These are phyloP conservation scores for Talpa occidentalis DNA, from an alignment of 2,113 vertebrate genomes.

Conservation along the genomic window DNA sequence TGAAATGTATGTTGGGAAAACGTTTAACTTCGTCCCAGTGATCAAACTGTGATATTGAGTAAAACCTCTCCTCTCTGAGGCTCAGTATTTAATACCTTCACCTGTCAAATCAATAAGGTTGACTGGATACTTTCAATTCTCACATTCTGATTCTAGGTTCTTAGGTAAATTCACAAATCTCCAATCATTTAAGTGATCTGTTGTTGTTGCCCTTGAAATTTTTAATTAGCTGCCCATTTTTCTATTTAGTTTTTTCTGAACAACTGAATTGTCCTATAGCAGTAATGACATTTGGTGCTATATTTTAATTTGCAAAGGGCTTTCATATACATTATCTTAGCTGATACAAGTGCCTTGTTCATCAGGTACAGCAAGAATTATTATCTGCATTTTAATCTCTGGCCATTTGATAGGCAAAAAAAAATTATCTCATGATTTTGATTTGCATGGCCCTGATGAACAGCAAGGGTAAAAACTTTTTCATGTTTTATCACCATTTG, in stretches of 20 bases:
- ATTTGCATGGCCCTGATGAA: slow-evolving; percentile 52
- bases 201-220: background rate
- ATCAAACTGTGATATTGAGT: background rate
- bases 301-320: slow-evolving; percentile 5
- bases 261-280: background rate
- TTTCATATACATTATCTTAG: slow-evolving; percentile 55
- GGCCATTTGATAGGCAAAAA: slow-evolving; percentile 55
- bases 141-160: background rate
- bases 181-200: background rate
- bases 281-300: slow-evolving; percentile 1
- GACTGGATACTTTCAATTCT: background rate
- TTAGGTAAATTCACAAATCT: slow-evolving; percentile 21
- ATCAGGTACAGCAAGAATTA: slow-evolving; percentile 35
- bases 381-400: slow-evolving; percentile 67
- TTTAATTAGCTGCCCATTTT: background rate
- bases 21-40: background rate
- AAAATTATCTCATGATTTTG: slow-evolving; percentile 30
- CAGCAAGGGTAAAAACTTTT: slow-evolving; percentile 24
- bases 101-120: background rate
- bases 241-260: slow-evolving; percentile 24
- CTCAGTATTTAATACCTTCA: background rate
- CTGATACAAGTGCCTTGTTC: slow-evolving; percentile 21
- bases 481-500: slow-evolving; percentile 34
- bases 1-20: background rate
- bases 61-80: slow-evolving; percentile 4